Base-by-base conservation (phyloP, 1,140 invertebrate genomes). In the Pinna nobilis region DNA sequence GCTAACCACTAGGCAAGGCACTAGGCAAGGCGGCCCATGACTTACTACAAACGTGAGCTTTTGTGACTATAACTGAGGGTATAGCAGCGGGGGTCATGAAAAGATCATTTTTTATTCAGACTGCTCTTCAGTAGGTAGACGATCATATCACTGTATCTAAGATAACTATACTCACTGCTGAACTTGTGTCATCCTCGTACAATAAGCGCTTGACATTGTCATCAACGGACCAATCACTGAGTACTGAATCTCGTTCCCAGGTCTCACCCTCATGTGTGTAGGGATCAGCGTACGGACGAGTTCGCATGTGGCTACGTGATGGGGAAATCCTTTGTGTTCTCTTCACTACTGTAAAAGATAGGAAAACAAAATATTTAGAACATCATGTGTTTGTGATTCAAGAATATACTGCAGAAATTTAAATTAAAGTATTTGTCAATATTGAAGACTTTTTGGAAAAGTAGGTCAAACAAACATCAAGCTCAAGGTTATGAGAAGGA, bases 191-290 rank as follows among this genome's bases (percentile, higher is more conserved):
- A 53, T 83, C 80, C 41, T 81, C 84, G 72, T 86, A 88, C 7
- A 88, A 70, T 11, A 88, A 76, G 30, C 78, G 76, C 47, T 80
- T 79, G 39, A 88, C 81, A 51, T 83, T 68, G 39, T 87, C 86
- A 72, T 85, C 85, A 66, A 88, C 69, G 7, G 81, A 83, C 86
- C 86, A 88, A 57, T 76, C 77, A 83, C 86, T 87, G 11, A 88
- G 44, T 1, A 85, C 78, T 1, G 86, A 88, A 3, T 76, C 77
- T 51, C 72, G 55, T 23, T 84, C 84, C 41, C 61, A 70, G 37
- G 50, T 25, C 59, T 59, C 59, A 5, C 49, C 65, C 30, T 67
- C 20, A 3, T 53, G 67, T 23, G 35, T 71, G 72, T 88, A 88
- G 0, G 87, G 86, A 66, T 85, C 84, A 47, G 74, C 70, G 67